A percentile compares a stretch with the other conserved stretches of the same genome.
These are phyloP conservation scores for Nannoperca obscura DNA, from an alignment of 2,797 vertebrate species.

Conservation along the genomic window DNA sequence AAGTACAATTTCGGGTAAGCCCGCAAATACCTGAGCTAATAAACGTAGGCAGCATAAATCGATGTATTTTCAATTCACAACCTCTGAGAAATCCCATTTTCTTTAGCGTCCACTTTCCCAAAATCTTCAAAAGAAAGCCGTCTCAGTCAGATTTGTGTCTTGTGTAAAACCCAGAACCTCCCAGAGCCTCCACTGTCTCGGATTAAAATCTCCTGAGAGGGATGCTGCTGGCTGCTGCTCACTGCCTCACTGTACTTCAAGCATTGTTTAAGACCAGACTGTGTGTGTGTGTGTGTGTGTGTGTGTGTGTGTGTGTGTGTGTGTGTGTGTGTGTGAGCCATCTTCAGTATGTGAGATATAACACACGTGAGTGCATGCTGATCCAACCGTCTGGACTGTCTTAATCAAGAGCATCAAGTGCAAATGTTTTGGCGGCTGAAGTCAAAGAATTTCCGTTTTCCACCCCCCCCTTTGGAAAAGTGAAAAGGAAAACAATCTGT, in stretches of 20 bases:
- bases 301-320: slow-evolving; percentile 5
- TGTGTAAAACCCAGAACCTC: slow-evolving; percentile 10
- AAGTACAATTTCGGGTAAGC: neutral
- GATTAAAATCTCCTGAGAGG: slow-evolving; percentile 61
- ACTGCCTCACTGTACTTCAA: neutral
- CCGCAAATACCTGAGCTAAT: neutral
- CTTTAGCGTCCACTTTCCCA: neutral
- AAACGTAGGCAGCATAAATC: neutral
- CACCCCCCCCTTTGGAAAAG: slow-evolving; percentile 43
- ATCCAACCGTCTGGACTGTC: slow-evolving; percentile 23
- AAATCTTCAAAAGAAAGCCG: slow-evolving; percentile 21
- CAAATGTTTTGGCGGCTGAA: slow-evolving; percentile 42
- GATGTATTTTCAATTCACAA: neutral
- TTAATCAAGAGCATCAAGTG: slow-evolving; percentile 40
- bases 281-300: slow-evolving; percentile 2
- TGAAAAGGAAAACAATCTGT: slow-evolving; percentile 43
- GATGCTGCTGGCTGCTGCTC: slow-evolving; percentile 29
- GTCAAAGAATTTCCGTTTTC: slow-evolving; percentile 32
- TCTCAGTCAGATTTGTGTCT: slow-evolving; percentile 1
- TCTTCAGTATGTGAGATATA: neutral
- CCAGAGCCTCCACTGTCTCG: slow-evolving; percentile 18
- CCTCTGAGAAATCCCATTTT: neutral
- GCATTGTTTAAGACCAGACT: slow-evolving; percentile 1
- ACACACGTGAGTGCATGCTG: neutral
- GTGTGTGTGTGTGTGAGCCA: neutral